phyloP scores from a whole-genome alignment of 1,140 invertebrate species.

The Diorhabda sublineata region DNA sequence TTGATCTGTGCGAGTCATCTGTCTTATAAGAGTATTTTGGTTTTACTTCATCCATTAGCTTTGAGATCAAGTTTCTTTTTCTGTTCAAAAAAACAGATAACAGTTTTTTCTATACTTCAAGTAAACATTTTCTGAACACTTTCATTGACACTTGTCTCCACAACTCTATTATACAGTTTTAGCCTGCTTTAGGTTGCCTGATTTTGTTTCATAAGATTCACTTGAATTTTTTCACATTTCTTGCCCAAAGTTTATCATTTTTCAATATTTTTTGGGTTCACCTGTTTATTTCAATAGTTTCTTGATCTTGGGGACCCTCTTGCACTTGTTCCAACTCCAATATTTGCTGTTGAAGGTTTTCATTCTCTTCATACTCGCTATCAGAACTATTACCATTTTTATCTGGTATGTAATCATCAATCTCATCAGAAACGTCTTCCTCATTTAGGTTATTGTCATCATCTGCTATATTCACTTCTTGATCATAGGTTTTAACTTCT shows the following conservation, averaged over 20 bases:
- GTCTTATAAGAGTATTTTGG: slow-evolving; percentile 1
- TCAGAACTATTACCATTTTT: too few species aligned
- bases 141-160: slow-evolving; percentile 4
- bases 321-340: not conserved
- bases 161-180: slow-evolving; percentile 1
- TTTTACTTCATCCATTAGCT: slow-evolving; percentile 7
- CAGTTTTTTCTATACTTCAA: slow-evolving; percentile 2
- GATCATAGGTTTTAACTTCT: not conserved
- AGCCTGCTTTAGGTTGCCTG: not conserved
- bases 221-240: slow-evolving; percentile 5
- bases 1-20: slow-evolving; percentile 5
- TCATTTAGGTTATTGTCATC: slow-evolving; percentile 4
- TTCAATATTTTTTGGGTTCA: slow-evolving; percentile 3
- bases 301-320: slow-evolving; percentile 2
- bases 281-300: slow-evolving; percentile 3
- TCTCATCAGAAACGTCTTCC: not conserved
- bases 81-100: slow-evolving; percentile 3
- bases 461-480: slow-evolving; percentile 5
- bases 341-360: too few species aligned
- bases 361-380: too few species aligned
- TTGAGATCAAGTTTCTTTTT: slow-evolving; percentile 1
- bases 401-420: too few species aligned
- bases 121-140: slow-evolving; percentile 4
- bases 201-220: slow-evolving; percentile 5
- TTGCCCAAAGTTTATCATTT: slow-evolving; percentile 5